Base-by-base conservation (phyloP, 2,888 invertebrate genomes). In the Ptychoptera albimana region DNA sequence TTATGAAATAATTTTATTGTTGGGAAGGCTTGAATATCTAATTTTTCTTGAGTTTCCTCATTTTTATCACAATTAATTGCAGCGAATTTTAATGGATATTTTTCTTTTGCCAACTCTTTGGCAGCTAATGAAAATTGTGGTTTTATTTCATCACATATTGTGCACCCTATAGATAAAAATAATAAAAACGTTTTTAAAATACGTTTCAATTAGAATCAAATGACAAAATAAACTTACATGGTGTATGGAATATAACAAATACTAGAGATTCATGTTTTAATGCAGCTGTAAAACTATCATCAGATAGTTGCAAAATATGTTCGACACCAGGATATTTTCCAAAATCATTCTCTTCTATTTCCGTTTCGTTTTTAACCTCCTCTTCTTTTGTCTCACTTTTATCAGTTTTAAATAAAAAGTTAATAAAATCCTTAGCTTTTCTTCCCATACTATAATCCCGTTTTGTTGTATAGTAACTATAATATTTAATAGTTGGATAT, bases 401-500 rank as follows among this genome's bases (percentile, higher is more conserved):
- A 11, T 50, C 60, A 2, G 72, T 68, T 54, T 70, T 64, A 48
- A 61, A 57, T 64, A 82, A 79, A 57, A 73, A 82, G 9, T 70
- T 66, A 1, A 79, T 68, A 59, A 82, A 82, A 53, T 81, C 81
- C 9, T 61, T 65, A 53, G 73, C 75, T 81, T 82, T 79, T 52
- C 87, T 70, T 0, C 82, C 85, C 1, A 82, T 85, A 46, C 69
- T 75, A 57, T 88, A 91, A 8, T 74, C 72, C 43, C 71, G 71
- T 48, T 75, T 69, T 1, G 68, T 62, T 57, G 82, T 84, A 53
- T 84, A 79, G 55, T 78, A 83, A 57, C 80, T 86, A 59, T 84
- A 87, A 63, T 89, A 88, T 58, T 82, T 82, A 51, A 91, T 72
- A 1, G 88, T 88, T 4, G 91, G 91, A 63, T 87, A 91, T 1